Base-by-base conservation (phyloP, 2,797 vertebrate species). In the Chrysolophus pictus region DNA sequence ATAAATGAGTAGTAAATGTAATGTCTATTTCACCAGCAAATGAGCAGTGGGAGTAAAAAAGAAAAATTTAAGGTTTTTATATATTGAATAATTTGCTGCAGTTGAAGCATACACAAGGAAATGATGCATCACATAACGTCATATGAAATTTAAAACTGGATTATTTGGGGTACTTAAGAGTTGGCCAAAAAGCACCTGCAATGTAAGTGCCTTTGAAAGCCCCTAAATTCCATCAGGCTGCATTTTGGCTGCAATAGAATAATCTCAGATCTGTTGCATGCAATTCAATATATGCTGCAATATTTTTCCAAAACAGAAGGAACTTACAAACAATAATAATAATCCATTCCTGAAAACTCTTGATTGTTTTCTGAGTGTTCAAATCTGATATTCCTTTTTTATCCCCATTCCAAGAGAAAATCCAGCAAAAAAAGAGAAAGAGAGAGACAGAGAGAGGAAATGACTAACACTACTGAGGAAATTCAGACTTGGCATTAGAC, bases 31-130 rank as follows among this genome's bases (percentile, higher is more conserved):
- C 72, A 64, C 37, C 76, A 58, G 73, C 31, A 91, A 93, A 74
- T 21, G 37, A 77, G 18, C 9, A 9, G n/a, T 79, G 68, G 80
- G 56, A 91, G 13, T 39, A 26, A 49, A 81, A 83, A 44, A 6
- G 7, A 17, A 44, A 16, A 3, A 75, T 8, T 10, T 53, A 71
- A 29, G 8, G 9, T 8, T 84, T 95, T 87, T 63, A 70, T 64
- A 10, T 84, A 13, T 76, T 81, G 51, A 91, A 70, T 78, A 90
- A 88, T 87, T 93, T 65, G 55, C 55, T 91, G 65, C 24, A 65
- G 63, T 39, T 93, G 73, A 91, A 91, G 19, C 79, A 81, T 31
- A 63, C 15, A 68, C 18, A 47, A 88, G 55, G 71, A 93, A 94
- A 64, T 46, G 35, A 84, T 56, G 13, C 44, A 37, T 60, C 46